Evolutionary conservation across 92 coral and sea anemone species (phyloP).

Genomic region (Meandrina meandrites): DNA sequence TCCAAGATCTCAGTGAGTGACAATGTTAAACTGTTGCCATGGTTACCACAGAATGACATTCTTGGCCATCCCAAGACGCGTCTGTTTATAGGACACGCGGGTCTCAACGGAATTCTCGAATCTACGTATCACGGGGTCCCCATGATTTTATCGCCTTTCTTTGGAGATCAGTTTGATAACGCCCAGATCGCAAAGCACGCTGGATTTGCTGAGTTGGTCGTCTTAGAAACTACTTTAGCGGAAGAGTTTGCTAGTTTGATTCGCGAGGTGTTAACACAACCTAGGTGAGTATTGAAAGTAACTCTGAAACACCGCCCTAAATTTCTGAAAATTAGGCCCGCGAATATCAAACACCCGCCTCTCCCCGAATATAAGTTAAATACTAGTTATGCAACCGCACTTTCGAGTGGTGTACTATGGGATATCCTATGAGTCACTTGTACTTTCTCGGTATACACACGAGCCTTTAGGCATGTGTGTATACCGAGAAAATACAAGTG

Average conservation of each 20-base stretch:
- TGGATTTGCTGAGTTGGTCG: conserved; percentile 48
- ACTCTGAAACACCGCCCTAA: neutral
- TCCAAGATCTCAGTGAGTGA: conserved; percentile 34
- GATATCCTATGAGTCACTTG: too few relatives aligned
- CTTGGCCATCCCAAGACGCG: conserved; percentile 73
- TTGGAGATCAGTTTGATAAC: conserved; percentile 64
- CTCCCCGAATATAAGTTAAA: too few relatives aligned
- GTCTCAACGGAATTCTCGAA: conserved; percentile 61
- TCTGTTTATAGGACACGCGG: conserved; percentile 65
- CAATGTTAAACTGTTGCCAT: conserved; percentile 54
- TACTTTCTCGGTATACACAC: too few relatives aligned
- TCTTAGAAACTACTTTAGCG: conserved; percentile 19
- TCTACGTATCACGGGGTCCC: conserved; percentile 73
- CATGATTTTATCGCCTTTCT: conserved; percentile 59
- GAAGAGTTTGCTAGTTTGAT: conserved; percentile 38
- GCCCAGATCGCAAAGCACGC: conserved; percentile 43
- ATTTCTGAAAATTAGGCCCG: too few relatives aligned
- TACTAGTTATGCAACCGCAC: too few relatives aligned
- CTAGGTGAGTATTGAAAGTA: conserved; percentile 3
- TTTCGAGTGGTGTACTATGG: too few relatives aligned
- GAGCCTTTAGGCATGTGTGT: too few relatives aligned
- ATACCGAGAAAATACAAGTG: too few relatives aligned
- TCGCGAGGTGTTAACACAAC: conserved; percentile 17
- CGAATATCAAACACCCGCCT: too few relatives aligned
- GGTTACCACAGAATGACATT: conserved; percentile 78